These are phyloP conservation scores for Empidonax traillii DNA, from an alignment of 2,113 vertebrate genomes.

Conservation along the genomic window DNA sequence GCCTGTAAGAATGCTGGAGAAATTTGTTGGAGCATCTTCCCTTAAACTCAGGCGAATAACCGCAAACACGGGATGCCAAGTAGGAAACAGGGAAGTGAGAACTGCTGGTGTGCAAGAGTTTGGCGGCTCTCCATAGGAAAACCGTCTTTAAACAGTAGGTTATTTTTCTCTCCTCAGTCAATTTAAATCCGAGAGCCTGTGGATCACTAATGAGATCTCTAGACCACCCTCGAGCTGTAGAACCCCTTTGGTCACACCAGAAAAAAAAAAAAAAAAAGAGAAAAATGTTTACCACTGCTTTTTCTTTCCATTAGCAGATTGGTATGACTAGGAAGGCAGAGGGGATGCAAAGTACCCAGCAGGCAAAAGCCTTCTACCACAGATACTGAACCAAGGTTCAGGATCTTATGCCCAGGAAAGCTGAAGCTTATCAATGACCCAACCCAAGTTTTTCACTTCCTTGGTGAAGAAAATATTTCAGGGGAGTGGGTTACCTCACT, in stretches of 20 bases:
- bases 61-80: rapidly evolving
- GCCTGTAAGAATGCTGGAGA: background rate
- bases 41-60: background rate
- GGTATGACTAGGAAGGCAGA: background rate
- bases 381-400: background rate
- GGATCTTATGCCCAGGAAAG: background rate
- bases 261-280: background rate
- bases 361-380: background rate
- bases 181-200: background rate
- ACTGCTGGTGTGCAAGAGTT: rapidly evolving
- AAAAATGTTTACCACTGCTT: background rate
- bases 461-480: background rate
- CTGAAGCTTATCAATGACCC: background rate
- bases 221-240: background rate
- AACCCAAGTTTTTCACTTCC: background rate
- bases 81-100: background rate
- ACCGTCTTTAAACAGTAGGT: background rate
- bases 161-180: background rate
- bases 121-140: background rate
- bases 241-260: background rate
- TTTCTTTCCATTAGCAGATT: background rate
- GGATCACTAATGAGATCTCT: background rate
- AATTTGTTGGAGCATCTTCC: background rate
- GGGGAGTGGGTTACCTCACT: background rate
- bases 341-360: background rate